These are phyloP conservation scores for Penelope pileata DNA, from an alignment of 2,113 vertebrate species.

Conservation along the genomic window DNA sequence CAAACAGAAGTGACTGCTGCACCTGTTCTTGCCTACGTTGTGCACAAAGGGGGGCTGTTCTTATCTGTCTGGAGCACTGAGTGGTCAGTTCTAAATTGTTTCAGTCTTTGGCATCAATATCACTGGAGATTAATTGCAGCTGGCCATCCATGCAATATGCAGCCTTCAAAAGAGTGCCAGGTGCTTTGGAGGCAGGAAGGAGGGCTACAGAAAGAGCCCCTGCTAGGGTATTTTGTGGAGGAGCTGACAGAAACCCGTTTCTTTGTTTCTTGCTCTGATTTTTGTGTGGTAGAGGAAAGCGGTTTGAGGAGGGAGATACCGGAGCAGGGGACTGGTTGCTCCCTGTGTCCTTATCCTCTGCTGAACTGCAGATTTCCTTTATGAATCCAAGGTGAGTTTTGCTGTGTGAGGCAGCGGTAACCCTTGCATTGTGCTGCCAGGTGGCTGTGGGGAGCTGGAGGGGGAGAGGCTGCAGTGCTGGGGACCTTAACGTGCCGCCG, in stretches of 20 bases:
- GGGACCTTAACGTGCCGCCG: too few species aligned
- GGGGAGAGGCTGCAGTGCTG: fast-evolving
- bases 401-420: not conserved
- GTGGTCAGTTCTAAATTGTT: too few species aligned
- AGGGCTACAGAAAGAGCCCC: not conserved
- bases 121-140: not conserved
- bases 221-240: not conserved
- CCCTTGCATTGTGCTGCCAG: not conserved
- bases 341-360: not conserved
- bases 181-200: not conserved
- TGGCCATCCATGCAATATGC: not conserved
- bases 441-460: not conserved
- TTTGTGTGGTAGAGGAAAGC: not conserved
- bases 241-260: not conserved
- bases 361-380: not conserved
- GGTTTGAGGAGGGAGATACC: not conserved
- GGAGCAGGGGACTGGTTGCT: not conserved
- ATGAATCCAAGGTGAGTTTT: not conserved
- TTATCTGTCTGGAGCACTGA: too few species aligned
- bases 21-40: too few species aligned
- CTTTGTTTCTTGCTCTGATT: not conserved
- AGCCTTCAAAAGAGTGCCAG: not conserved
- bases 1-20: too few species aligned
- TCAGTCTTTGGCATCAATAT: too few species aligned
- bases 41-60: too few species aligned